Conservation (phyloP, 2,888 invertebrate genomes). For the Alviniconcha strummeri region DNA sequence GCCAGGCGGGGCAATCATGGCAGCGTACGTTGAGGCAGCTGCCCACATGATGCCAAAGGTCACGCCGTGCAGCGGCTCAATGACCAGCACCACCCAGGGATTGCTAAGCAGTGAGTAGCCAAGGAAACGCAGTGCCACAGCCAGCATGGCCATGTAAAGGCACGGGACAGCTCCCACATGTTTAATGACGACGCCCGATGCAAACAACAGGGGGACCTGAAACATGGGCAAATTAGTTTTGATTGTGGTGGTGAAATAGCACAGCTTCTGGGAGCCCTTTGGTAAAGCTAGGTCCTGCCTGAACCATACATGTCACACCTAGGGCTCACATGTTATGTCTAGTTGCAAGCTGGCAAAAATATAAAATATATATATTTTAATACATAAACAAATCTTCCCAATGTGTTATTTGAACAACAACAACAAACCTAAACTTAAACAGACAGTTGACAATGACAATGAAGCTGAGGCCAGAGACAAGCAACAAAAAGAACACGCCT, state of each 20-base stretch:
- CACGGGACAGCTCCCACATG: conserved; percentile 84
- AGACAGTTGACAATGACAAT: no score
- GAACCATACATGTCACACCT: not conserved
- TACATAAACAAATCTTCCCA: no score
- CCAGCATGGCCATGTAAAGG: conserved; percentile 87
- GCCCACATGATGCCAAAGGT: conserved; percentile 95
- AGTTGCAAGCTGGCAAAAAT: no score
- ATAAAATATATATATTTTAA: no score
- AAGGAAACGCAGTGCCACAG: conserved; percentile 87
- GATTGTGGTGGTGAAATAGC: not conserved
- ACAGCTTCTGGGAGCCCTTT: not conserved
- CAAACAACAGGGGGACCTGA: conserved; percentile 39
- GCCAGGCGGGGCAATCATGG: conserved; percentile 87
- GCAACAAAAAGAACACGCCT: no score
- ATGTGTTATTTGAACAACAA: no score
- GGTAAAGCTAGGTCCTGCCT: not conserved
- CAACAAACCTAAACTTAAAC: no score
- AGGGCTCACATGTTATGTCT: no score
- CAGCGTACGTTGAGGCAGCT: conserved; percentile 91
- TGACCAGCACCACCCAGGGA: conserved; percentile 86
- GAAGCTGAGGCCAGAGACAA: no score
- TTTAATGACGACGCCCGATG: conserved; percentile 87
- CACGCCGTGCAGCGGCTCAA: conserved; percentile 90
- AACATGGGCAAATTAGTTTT: not conserved
- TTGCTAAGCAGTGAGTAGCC: conserved; percentile 86